Conservation (phyloP, 2,888 invertebrate species). For the Tipula lateralis region DNA sequence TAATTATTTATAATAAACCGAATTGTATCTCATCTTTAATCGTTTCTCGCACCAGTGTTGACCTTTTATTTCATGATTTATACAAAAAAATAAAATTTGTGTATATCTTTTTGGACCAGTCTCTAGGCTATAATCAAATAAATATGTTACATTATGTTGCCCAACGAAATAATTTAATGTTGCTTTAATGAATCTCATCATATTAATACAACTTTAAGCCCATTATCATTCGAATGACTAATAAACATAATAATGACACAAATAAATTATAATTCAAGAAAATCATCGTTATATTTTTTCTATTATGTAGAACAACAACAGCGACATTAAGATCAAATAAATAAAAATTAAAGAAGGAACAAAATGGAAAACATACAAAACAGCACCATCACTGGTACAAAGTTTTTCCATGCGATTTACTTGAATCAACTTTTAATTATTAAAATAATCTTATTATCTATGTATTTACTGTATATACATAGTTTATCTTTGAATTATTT, state of each 20-base stretch:
- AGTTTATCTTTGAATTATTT: conserved; percentile 1
- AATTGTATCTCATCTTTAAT: neutral
- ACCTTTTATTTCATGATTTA: neutral
- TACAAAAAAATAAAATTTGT: neutral
- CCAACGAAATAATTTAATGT: neutral
- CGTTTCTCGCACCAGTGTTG: neutral
- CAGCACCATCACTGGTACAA: neutral
- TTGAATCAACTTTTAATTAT: conserved; percentile 19
- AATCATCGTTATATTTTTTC: neutral
- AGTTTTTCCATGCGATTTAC: neutral
- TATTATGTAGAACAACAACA: neutral
- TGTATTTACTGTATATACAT: neutral
- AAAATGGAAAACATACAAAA: neutral
- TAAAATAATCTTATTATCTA: neutral
- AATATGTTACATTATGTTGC: neutral
- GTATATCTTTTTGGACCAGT: neutral
- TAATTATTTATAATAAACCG: neutral
- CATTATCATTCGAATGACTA: neutral
- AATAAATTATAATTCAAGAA: neutral
- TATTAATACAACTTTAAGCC: neutral
- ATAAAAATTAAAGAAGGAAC: neutral
- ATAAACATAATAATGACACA: conserved; percentile 9
- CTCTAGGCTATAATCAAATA: neutral
- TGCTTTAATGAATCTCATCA: neutral
- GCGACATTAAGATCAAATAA: neutral